Base-by-base conservation (phyloP, 2,888 invertebrate genomes). In the Lumbricus terrestris region DNA sequence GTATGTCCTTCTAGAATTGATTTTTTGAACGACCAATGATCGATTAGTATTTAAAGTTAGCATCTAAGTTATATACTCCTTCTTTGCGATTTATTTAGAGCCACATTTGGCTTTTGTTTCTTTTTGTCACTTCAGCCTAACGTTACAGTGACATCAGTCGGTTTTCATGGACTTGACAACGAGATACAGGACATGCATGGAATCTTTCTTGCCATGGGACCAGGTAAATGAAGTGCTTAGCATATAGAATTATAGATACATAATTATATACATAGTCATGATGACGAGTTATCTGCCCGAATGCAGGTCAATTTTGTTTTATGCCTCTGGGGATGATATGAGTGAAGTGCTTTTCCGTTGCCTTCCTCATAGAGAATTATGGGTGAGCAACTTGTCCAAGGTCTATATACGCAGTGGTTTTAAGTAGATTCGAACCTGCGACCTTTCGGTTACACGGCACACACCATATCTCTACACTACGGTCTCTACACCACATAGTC, bases 201-300 rank as follows among this genome's bases (percentile, higher is more conserved):
- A 11, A 92, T 93, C 29, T 94, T 94, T 91, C 85, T 93, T 6
- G 94, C 93, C n/a, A 90, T 89, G 82, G 94, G 94, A n/a, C 94
- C 93, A 88, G 92, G 88, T 90, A 88, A n/a, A 42, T 40, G 20
- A 47, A 47, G 20, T 18, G n/a, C n/a, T n/a, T 69, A 29, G n/a
- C 15, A 47, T 15, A 47, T 11, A 85, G 20, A 37, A n/a, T 1
- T 33, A 37, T n/a, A 40, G 6, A 40, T 47, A 47, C 47, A 47
- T 47, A 47, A 40, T n/a, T 23, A n/a, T n/a, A n/a, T 40, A 40
- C 40, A 40, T 40, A 40, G n/a, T n/a, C n/a, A n/a, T n/a, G n/a
- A n/a, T n/a, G n/a, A n/a, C n/a, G n/a, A n/a, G n/a, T n/a, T n/a
- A n/a, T n/a, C n/a, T n/a, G n/a, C n/a, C n/a, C n/a, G n/a, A n/a